Evolutionary conservation across 2,113 vertebrate genomes (phyloP).

Genomic region (Agelaius tricolor): DNA sequence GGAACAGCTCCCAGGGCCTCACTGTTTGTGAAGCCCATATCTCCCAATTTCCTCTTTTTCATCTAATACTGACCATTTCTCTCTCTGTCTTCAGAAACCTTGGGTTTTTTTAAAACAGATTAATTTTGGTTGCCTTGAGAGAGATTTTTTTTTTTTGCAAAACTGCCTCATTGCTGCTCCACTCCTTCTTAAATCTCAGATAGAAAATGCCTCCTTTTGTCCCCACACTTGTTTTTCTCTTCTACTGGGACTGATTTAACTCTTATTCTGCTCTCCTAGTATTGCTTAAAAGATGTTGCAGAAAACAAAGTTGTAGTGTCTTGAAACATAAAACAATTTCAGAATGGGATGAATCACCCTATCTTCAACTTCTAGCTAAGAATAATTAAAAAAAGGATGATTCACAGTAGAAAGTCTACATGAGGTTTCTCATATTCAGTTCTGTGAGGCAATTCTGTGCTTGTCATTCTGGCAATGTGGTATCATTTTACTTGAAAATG

Average conservation of each 20-base stretch:
- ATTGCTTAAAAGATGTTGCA: conserved; percentile 6
- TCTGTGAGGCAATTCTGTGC: conserved; percentile 61
- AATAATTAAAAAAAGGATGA: conserved; percentile 56
- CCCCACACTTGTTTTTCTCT: not conserved
- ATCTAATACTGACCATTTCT: not conserved
- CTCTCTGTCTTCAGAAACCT: not conserved
- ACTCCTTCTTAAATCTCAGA: not conserved
- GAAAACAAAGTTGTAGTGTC: conserved; percentile 21
- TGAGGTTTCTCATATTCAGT: conserved; percentile 58
- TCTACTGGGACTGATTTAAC: not conserved
- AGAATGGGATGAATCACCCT: conserved; percentile 68
- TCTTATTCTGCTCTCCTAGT: not conserved
- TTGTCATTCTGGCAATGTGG: conserved; percentile 70
- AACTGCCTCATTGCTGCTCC: not conserved
- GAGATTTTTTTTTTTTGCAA: not conserved
- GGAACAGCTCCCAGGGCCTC: not conserved
- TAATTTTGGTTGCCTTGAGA: not conserved
- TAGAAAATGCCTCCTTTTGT: not conserved
- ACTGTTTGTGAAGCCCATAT: not conserved
- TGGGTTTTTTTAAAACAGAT: not conserved
- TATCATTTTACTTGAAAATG: conserved; percentile 80
- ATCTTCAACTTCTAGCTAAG: conserved; percentile 26
- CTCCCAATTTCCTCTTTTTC: not conserved
- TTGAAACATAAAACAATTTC: conserved; percentile 45
- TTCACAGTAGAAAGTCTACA: conserved; percentile 73